Percentiles rank a stretch among this genome's conserved stretches.
phyloP scores from a whole-genome alignment of 2,113 vertebrate species.

The Antechinus flavipes region DNA sequence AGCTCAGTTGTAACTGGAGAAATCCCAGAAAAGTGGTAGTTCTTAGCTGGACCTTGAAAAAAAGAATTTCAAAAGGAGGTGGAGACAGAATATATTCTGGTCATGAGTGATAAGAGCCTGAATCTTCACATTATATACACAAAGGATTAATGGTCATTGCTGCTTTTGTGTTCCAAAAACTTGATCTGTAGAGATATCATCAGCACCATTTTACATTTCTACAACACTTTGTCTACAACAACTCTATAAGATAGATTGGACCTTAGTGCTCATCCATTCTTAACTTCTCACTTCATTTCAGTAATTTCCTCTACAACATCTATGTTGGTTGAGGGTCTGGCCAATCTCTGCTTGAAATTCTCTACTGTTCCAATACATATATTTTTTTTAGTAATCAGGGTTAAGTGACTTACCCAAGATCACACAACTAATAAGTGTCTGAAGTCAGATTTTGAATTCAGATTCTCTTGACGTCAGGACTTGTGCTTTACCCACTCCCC shows the following conservation, averaged over 20 bases:
- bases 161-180: not conserved
- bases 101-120: not conserved
- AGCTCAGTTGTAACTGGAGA: not conserved
- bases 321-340: not conserved
- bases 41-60: not conserved
- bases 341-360: not conserved
- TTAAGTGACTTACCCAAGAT: too few species aligned
- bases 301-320: not conserved
- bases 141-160: not conserved
- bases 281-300: too few species aligned
- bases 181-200: not conserved
- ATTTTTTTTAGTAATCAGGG: too few species aligned
- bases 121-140: not conserved
- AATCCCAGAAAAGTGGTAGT: not conserved
- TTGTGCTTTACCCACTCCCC: too few species aligned
- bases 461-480: too few species aligned
- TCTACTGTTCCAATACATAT: not conserved
- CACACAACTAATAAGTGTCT: too few species aligned
- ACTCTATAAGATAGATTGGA: accelerated
- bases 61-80: not conserved
- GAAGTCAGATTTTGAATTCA: too few species aligned
- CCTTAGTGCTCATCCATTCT: not conserved
- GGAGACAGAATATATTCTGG: not conserved
- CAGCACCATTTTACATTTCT: not conserved
- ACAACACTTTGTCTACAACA: not conserved